phyloP scores from a whole-genome alignment of 2,113 vertebrate genomes.

The Casuarius casuarius region DNA sequence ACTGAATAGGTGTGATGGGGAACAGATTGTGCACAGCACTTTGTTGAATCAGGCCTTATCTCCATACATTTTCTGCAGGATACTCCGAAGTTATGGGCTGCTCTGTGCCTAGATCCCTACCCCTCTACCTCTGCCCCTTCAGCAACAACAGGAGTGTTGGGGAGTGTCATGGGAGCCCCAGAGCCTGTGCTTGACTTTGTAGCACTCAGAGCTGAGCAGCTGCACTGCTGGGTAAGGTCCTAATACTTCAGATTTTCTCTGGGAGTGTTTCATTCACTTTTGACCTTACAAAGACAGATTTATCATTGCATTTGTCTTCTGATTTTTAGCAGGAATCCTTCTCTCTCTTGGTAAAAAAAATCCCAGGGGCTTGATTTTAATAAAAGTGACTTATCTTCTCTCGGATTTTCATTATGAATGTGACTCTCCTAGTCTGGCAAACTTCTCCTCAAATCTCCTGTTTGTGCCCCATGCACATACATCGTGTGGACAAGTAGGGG shows the following conservation, averaged over 20 bases:
- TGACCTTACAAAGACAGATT: background rate
- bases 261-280: background rate
- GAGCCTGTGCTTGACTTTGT: background rate
- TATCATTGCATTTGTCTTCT: background rate
- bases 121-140: background rate
- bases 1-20: background rate
- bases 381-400: background rate
- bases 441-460: background rate
- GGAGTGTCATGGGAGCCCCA: background rate
- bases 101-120: background rate
- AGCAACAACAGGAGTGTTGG: background rate
- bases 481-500: background rate
- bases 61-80: background rate
- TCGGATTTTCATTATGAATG: background rate
- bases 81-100: background rate
- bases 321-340: background rate
- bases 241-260: background rate
- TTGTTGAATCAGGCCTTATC: background rate
- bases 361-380: background rate
- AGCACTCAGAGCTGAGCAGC: background rate
- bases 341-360: background rate
- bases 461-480: background rate
- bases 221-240: background rate
- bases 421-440: background rate
- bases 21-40: background rate